Percentiles rank a stretch among this genome's conserved stretches.
Conservation (phyloP, 2,113 vertebrate species). For the Sprattus sprattus region DNA sequence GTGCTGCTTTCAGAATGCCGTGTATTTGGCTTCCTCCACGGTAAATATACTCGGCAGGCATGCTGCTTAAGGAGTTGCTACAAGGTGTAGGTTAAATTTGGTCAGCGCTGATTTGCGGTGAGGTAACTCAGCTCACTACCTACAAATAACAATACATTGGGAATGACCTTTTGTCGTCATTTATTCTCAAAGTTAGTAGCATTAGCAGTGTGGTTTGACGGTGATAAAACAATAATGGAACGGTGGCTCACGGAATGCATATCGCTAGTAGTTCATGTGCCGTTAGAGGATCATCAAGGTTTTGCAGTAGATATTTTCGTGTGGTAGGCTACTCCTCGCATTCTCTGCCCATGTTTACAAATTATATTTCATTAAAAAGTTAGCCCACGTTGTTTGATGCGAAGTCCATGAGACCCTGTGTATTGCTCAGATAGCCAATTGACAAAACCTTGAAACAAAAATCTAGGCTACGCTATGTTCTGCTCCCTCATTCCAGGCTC, state of each 20-base stretch:
- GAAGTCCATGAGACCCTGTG: background rate
- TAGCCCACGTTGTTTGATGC: background rate
- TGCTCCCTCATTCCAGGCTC: background rate
- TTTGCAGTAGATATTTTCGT: background rate
- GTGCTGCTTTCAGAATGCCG: conserved; percentile 41
- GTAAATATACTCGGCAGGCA: conserved; percentile 24
- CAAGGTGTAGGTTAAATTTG: conserved; percentile 33
- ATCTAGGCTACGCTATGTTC: background rate
- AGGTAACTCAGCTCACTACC: conserved; percentile 4
- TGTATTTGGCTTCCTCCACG: conserved; percentile 30
- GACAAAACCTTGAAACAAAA: background rate
- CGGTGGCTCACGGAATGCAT: background rate
- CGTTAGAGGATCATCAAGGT: background rate
- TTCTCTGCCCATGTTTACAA: background rate
- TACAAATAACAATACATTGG: background rate
- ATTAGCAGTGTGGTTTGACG: background rate
- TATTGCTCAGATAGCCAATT: background rate
- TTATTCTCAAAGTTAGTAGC: conserved; percentile 7
- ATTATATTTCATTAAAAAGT: background rate
- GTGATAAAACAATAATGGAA: background rate
- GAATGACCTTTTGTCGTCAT: conserved; percentile 4
- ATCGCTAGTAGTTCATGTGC: background rate
- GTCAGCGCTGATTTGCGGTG: conserved; percentile 11
- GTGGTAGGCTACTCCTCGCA: background rate
- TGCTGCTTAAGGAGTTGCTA: conserved; percentile 30